Conservation (phyloP, 92 coral and sea anemone genomes). For the Parazoanthus atlanticus region DNA sequence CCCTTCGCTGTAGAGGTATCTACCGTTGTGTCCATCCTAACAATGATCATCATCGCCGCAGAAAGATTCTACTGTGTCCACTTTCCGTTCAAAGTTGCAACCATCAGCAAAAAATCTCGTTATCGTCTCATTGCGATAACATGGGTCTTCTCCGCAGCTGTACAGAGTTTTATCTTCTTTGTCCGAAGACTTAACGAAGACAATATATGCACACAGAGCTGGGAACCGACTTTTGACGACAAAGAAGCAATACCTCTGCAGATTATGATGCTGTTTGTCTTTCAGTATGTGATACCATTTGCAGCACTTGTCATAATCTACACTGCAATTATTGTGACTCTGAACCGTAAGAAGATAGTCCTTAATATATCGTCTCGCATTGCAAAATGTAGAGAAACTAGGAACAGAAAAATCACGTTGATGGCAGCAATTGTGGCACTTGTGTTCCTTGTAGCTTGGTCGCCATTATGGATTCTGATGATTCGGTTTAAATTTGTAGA, state of each 20-base stretch:
- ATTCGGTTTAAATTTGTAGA: conserved; percentile 39
- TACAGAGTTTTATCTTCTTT: not conserved
- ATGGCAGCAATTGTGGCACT: conserved; percentile 64
- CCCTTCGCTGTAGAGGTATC: conserved; percentile 71
- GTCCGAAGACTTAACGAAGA: not conserved
- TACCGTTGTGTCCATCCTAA: conserved; percentile 58
- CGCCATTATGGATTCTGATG: conserved; percentile 65
- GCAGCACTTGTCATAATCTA: conserved; percentile 56
- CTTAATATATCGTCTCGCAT: conserved; percentile 26
- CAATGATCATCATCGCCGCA: conserved; percentile 61
- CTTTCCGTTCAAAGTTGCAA: conserved; percentile 24
- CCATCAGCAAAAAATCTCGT: conserved; percentile 55
- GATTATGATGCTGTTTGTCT: conserved; percentile 49
- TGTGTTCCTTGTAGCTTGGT: conserved; percentile 71
- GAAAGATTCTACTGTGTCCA: too few relatives aligned
- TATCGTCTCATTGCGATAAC: conserved; percentile 37
- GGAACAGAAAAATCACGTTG: conserved; percentile 64
- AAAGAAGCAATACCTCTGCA: conserved; percentile 33
- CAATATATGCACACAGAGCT: conserved; percentile 14
- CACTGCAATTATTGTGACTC: conserved; percentile 56
- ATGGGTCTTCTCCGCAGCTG: conserved; percentile 62
- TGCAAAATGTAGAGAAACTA: conserved; percentile 42
- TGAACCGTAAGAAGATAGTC: conserved; percentile 51
- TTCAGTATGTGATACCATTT: conserved; percentile 68
- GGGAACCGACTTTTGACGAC: conserved; percentile 24